A percentile compares a stretch with the other conserved stretches of the same genome.
Evolutionary conservation across 1,140 invertebrate species (phyloP).

Genomic region (Carposina sasakii): DNA sequence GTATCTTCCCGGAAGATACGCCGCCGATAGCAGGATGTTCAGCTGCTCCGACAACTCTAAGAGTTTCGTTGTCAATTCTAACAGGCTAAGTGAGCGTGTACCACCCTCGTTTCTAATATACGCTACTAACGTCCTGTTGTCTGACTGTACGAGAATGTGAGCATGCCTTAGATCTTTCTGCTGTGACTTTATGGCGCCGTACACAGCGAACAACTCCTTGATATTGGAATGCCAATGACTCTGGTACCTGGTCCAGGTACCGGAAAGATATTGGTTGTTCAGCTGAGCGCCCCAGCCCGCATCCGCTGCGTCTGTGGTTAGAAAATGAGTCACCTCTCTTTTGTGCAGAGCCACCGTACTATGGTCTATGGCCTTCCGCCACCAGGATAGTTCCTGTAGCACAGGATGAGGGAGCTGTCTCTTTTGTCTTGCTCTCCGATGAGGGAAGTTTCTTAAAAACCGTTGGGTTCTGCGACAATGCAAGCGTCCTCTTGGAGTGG

Average conservation of each 20-base stretch:
- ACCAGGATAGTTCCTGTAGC: conserved; percentile 1
- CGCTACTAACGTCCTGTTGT: conserved; percentile 15
- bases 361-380: not conserved
- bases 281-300: conserved; percentile 17
- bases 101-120: conserved; percentile 19
- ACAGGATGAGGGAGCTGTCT: not conserved
- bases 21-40: conserved; percentile 7
- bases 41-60: conserved; percentile 1
- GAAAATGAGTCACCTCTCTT: not conserved
- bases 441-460: not conserved
- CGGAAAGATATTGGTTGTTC: not conserved
- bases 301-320: conserved; percentile 9
- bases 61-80: conserved; percentile 8
- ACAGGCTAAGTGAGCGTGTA: conserved; percentile 8
- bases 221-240: conserved; percentile 19
- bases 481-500: conserved; percentile 16
- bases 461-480: conserved; percentile 8
- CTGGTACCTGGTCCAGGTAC: conserved; percentile 8
- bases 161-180: not conserved
- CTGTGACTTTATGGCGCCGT: not conserved
- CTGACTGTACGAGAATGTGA: conserved; percentile 15
- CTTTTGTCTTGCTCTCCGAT: not conserved
- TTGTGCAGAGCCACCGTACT: not conserved
- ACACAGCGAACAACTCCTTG: conserved; percentile 16
- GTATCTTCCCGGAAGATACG: conserved; percentile 21